Percentiles rank a stretch among this genome's conserved stretches.
Conservation (phyloP, 2,888 invertebrate species). For the Limnephilus rhombicus region DNA sequence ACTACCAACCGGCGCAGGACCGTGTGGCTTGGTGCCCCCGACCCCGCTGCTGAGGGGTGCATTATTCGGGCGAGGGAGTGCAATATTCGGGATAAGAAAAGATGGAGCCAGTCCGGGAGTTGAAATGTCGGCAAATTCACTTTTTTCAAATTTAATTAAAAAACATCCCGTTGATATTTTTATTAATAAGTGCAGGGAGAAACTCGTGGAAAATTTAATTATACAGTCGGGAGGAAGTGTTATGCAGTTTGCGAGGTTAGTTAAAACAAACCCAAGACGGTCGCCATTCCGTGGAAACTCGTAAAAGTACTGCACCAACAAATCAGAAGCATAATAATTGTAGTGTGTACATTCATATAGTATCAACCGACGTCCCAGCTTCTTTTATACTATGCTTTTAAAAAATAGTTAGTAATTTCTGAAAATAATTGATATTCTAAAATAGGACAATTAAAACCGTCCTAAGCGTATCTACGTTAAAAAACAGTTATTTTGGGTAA, state of each 20-base stretch:
- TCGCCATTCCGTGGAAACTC: neutral
- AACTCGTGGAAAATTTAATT: slow-evolving; percentile 20
- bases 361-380: too few relatives aligned
- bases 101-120: slow-evolving; percentile 17
- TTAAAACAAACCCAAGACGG: neutral
- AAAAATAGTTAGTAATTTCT: too few relatives aligned
- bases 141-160: slow-evolving; percentile 48
- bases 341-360: neutral
- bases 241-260: neutral
- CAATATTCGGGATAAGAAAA: neutral
- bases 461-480: too few relatives aligned
- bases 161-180: slow-evolving; percentile 50
- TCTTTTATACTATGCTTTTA: too few relatives aligned
- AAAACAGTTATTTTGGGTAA: too few relatives aligned
- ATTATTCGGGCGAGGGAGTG: too few relatives aligned
- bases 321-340: neutral
- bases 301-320: neutral
- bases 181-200: slow-evolving; percentile 40
- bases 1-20: neutral
- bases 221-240: neutral
- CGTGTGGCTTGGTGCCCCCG: neutral
- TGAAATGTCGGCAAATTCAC: slow-evolving; percentile 34
- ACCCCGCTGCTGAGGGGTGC: too few relatives aligned
- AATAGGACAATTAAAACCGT: too few relatives aligned
- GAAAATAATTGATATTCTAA: too few relatives aligned